Evolutionary conservation across 2,888 invertebrate genomes (phyloP), one percentile per base, ranked within the genome.

Genomic region (Pyrocoelia pectoralis): DNA sequence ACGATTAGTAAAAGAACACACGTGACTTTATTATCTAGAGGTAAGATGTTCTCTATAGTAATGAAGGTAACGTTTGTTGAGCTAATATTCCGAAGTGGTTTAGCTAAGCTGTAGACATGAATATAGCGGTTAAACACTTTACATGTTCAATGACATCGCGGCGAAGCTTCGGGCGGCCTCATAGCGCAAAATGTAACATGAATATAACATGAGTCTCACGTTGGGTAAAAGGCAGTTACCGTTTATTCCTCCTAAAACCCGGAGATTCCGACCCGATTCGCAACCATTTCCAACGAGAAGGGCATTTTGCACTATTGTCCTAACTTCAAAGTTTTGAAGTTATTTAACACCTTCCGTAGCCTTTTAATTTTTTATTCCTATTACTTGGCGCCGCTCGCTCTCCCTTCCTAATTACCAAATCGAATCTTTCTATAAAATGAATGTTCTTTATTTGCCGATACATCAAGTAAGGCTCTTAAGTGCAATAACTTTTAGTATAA

Each of bases 141-240:
- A 66, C 67, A 66, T 67, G 67, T 66, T 69, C 66, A 65, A 68
- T 66, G 69, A 66, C 61, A 59, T 66, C 67, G 61, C 57, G 66
- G 57, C 57, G 66, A 68, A 62, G 61, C 68, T 61, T 55, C 55
- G 48, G 57, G 61, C 61, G 55, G 64, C 65, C 55, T 66, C 60
- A 54, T 54, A 60, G 63, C 57, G 56, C 63, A 61, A 69, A 69
- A 69, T 69, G 69, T 69, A 60, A 59, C 64, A 69, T 69, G 69
- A 69, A 69, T 69, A 66, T 69, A 69, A 69, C 69, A 69, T 69
- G 69, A 69, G 64, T 62, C 66, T 56, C 64, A 68, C 64, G 69
- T 61, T 64, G 63, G 59, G 64, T 66, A 67, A 67, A 62, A 63
- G 64, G 67, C 59, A 69, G 69, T 69, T 69, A 69, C 65, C 69